Base-by-base conservation (phyloP, 2,888 invertebrate genomes). In the Danaus chrysippus region DNA sequence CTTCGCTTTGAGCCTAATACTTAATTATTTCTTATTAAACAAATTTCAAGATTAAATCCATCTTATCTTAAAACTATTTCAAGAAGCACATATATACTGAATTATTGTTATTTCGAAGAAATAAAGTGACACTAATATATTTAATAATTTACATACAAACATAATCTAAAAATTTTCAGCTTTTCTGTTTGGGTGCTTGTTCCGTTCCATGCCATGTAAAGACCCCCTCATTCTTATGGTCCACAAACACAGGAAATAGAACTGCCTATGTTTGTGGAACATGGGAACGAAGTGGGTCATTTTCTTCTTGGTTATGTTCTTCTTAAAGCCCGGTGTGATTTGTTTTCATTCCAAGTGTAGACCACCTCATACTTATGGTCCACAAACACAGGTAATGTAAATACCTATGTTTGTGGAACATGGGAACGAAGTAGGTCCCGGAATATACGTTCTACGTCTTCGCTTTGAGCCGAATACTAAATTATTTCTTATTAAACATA, bases 331-430 rank as follows among this genome's bases (percentile, higher is more conserved):
- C 2, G 23, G 5, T 23, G 23, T 23, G 23, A 23, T 3, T 23
- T 23, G 5, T 23, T 23, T 43, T 43, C n/a, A 23, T 23, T 23
- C 23, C 23, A 23, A 3, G 13, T 11, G 11, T 8, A 1, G 19
- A 19, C 1, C 56, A 44, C 23, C 15, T 8, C 43, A 17, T 43
- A 19, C 42, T 55, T 17, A 55, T 12, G 13, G n/a, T 55, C 55
- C 55, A 55, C 55, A 55, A 54, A 54, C 54, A 54, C 54, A 54
- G 54, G 41, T 17, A 41, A 54, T 23, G 23, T 1, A 23, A 23
- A 23, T 23, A 5, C 23, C 23, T 23, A 23, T 23, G 23, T 23
- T 23, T 23, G 49, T 54, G 49, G 15, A n/a, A 59, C 53, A 43
- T 52, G 49, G 49, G 53, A 41, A 53, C 23, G 23, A 23, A 23